Evolutionary conservation across 2,113 vertebrate genomes (phyloP).

Genomic region (Delphinus delphis): DNA sequence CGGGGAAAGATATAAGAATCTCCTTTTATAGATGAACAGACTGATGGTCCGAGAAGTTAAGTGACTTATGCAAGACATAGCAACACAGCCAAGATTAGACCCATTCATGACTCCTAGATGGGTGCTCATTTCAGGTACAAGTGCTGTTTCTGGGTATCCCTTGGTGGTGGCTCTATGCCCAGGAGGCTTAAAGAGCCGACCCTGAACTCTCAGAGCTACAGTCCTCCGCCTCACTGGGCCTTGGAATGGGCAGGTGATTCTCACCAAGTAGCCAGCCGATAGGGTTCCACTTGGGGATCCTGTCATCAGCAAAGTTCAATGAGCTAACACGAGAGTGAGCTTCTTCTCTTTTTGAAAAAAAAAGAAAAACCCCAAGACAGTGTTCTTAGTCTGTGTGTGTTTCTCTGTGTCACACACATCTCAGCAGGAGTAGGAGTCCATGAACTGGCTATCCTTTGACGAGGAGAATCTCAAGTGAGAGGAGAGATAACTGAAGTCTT

Average conservation of each 20-base stretch:
- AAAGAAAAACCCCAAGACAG: neutral
- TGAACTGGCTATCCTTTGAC: neutral
- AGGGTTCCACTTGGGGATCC: neutral
- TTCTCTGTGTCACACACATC: neutral
- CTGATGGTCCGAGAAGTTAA: neutral
- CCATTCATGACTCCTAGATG: neutral
- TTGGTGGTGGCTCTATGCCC: neutral
- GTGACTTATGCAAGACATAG: neutral
- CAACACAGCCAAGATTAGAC: neutral
- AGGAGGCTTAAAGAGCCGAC: neutral
- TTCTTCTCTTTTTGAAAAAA: neutral
- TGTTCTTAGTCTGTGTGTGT: neutral
- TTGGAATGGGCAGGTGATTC: neutral
- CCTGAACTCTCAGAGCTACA: neutral
- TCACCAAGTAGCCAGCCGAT: neutral
- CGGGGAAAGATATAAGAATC: neutral
- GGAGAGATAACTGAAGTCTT: neutral
- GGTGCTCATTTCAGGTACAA: neutral
- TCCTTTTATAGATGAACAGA: neutral
- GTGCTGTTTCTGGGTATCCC: neutral
- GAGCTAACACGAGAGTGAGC: neutral
- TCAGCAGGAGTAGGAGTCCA: neutral
- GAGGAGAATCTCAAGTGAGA: neutral
- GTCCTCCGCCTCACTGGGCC: neutral
- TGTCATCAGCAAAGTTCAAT: neutral